Percentiles rank a stretch among this genome's conserved stretches.
Conservation (phyloP, 1,140 invertebrate species). For the Dysdera silvatica region DNA sequence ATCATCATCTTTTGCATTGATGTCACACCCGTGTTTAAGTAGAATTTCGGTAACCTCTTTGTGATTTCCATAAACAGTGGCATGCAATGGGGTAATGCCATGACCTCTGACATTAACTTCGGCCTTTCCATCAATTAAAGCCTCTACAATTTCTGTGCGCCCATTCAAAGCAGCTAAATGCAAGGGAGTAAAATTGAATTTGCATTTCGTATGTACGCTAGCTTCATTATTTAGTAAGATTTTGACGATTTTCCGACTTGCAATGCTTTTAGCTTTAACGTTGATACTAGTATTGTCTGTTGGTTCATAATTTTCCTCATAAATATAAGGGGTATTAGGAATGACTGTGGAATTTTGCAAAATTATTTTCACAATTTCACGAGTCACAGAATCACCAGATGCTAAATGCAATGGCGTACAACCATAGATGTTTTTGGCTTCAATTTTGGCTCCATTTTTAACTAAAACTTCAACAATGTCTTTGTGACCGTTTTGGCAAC, state of each 20-base stretch:
- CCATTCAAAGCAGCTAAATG: slow-evolving; percentile 3
- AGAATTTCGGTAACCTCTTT: slow-evolving; percentile 51
- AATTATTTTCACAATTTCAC: slow-evolving; percentile 83
- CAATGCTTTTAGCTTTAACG: too few species aligned
- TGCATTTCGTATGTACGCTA: not conserved
- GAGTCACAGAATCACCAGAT: slow-evolving; percentile 72
- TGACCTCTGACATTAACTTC: slow-evolving; percentile 60
- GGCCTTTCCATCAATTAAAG: slow-evolving; percentile 17
- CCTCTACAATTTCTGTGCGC: not conserved
- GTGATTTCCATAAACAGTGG: not conserved
- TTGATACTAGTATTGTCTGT: too few species aligned
- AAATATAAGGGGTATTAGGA: slow-evolving; percentile 1
- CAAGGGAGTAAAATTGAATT: not conserved
- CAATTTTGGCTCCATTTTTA: slow-evolving; percentile 61
- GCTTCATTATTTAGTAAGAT: slow-evolving; percentile 60
- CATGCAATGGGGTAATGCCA: slow-evolving; percentile 43
- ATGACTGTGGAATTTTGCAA: too few species aligned
- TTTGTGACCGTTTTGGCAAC: not conserved
- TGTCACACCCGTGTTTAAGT: slow-evolving; percentile 51
- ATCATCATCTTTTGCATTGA: slow-evolving; percentile 6
- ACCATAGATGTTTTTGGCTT: slow-evolving; percentile 72
- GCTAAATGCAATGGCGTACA: slow-evolving; percentile 94
- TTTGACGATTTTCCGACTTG: slow-evolving; percentile 74
- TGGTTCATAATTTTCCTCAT: slow-evolving; percentile 70
- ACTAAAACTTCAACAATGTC: slow-evolving; percentile 3